Percentiles rank a stretch among this genome's conserved stretches.
These are phyloP conservation scores for Solen grandis DNA, from an alignment of 1,140 invertebrate species.

Conservation along the genomic window DNA sequence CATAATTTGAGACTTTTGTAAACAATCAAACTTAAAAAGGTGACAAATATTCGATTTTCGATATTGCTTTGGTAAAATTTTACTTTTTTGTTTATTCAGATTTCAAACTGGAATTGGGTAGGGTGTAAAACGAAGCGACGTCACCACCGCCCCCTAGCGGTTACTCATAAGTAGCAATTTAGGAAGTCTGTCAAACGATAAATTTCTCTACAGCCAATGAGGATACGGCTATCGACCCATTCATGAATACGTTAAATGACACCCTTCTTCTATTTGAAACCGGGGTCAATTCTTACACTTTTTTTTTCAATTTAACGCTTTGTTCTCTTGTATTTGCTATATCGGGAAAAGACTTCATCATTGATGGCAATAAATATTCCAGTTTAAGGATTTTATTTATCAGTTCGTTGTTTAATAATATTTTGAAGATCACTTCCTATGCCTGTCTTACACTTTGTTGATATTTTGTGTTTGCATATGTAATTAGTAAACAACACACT, in stretches of 20 bases:
- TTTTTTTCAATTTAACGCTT: constrained; percentile 15
- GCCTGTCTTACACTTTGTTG: no score
- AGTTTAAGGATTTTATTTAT: no score
- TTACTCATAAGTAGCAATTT: constrained; percentile 40
- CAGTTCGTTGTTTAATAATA: no score
- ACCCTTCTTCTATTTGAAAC: constrained; percentile 46
- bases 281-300: constrained; percentile 46
- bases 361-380: no score
- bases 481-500: no score
- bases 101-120: background rate
- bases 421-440: no score
- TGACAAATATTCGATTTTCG: background rate
- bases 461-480: no score
- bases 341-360: no score
- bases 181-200: constrained; percentile 42
- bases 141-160: constrained; percentile 1
- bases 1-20: background rate
- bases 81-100: background rate
- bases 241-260: constrained; percentile 40
- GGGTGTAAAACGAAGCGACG: no score
- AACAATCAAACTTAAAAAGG: background rate
- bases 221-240: constrained; percentile 18
- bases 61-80: background rate
- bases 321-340: constrained; percentile 28
- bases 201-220: constrained; percentile 25